Evolutionary conservation across 2,113 vertebrate species (phyloP), one percentile per base, ranked within the genome.

Genomic region (Geococcyx californianus): DNA sequence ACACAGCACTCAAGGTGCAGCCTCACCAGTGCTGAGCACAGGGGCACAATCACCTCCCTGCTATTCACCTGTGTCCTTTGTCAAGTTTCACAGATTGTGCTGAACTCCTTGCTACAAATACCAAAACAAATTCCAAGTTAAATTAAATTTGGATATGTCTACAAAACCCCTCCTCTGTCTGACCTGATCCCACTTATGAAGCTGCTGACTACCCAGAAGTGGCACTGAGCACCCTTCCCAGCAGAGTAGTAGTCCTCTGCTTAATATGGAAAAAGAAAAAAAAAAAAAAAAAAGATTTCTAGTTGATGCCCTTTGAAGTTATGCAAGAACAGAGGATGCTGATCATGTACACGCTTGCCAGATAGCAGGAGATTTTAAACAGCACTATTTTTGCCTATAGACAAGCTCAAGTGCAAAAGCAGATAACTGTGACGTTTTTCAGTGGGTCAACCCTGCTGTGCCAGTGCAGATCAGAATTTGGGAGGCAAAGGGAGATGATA

Each of bases 381-480:
- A 89, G 74, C 7, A 2, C 20, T 56, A 13, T 60, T 93, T 91
- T 91, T 72, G 33, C 52, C 69, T 72, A 47, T 63, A 93, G 89
- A 89, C 33, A 84, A 56, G 69, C 66, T 95, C 0, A 0, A 88
- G 25, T 31, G 29, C 18, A 79, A 86, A 92, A 91, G 58, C 28
- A 85, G 92, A 54, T 87, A 93, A 83, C 74, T 28, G 20, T 88
- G 90, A 88, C 69, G 60, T 89, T 95, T 95, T 89, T 95, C 74
- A 82, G 87, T 68, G 91, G 69, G 69, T 85, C 81, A 91, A 58
- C 20, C 4, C 58, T 85, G 66, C 81, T 68, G 40, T 60, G 23
- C 13, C 51, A 62, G 31, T 44, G 63, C 67, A 88, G 54, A 77
- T 83, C 7, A 19, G 78, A 94, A 42, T 70, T 74, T 58, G 20